Base-by-base conservation (phyloP, 2,888 invertebrate species). In the Sphinx pinastri region DNA sequence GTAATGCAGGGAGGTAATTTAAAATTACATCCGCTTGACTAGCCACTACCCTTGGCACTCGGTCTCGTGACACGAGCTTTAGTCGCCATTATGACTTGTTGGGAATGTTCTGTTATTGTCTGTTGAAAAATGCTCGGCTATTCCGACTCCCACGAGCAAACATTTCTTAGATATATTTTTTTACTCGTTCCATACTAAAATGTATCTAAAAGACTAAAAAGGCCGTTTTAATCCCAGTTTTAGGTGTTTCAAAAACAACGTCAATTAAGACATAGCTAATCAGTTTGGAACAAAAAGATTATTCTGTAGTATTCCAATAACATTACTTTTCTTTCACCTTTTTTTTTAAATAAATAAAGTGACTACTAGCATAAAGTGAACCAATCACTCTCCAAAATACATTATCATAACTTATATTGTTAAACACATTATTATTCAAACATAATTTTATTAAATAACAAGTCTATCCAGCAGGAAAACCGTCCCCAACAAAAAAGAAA, bases 11-110 rank as follows among this genome's bases (percentile, higher is more conserved):
- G 71, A 83, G 86, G 86, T 87, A 89, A 88, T 88, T 88, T 86
- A 76, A 82, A 81, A 90, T 90, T 88, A 88, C 79, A 74, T 84
- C 78, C 85, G 83, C 82, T 77, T 87, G 85, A 81, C 78, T 85
- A 77, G 78, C 71, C 72, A 59, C 81, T 76, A 78, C 81, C 82
- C 84, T 79, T 75, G 55, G 54, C 25, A 69, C 70, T 66, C 57
- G 74, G 73, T 76, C 76, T 73, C 73, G 71, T 79, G 75, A 75
- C 77, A 78, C 75, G 73, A 76, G 74, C 75, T 76, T 77, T 79
- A 78, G 74, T 74, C 74, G 73, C 75, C 72, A 74, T 76, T 77
- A 78, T 73, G 72, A 71, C 73, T 74, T 72, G 75, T 75, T 59
- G 72, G 71, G 67, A 70, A 57, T 49, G 49, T 67, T 70, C 57